A percentile compares a stretch with the other conserved stretches of the same genome.
Evolutionary conservation across 1,140 invertebrate genomes (phyloP).

Genomic region (Drosophila elegans): DNA sequence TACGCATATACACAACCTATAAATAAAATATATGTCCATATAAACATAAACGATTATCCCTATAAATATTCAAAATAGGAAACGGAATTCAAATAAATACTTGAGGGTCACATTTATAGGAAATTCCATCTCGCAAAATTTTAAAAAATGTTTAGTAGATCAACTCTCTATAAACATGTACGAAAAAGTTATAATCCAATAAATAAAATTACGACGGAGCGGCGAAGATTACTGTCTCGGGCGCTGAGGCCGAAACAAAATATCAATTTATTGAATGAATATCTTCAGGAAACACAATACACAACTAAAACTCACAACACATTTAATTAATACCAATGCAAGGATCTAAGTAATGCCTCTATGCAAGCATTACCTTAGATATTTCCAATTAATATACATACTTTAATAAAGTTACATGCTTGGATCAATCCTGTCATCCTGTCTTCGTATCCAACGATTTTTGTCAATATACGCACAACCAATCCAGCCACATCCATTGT

Average conservation of each 20-base stretch:
- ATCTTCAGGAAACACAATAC: constrained; percentile 18
- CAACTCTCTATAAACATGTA: constrained; percentile 43
- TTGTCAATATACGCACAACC: constrained; percentile 38
- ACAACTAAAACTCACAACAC: constrained; percentile 18
- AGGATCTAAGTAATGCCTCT: constrained; percentile 27
- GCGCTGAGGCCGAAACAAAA: constrained; percentile 14
- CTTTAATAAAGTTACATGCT: constrained; percentile 62
- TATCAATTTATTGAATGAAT: constrained; percentile 45
- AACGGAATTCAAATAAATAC: constrained; percentile 44
- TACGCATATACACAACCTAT: constrained; percentile 38
- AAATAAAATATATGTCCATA: constrained; percentile 44
- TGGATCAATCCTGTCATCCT: constrained; percentile 40
- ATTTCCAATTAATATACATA: constrained; percentile 51
- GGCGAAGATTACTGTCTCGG: constrained; percentile 22
- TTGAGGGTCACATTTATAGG: constrained; percentile 62
- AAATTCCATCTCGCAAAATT: constrained; percentile 58
- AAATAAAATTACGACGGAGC: constrained; percentile 39
- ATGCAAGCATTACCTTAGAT: constrained; percentile 29
- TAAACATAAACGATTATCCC: constrained; percentile 34
- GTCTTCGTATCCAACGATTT: constrained; percentile 25
- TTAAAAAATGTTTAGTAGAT: constrained; percentile 56
- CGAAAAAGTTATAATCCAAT: constrained; percentile 42
- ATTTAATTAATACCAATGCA: constrained; percentile 24
- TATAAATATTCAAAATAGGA: constrained; percentile 32
- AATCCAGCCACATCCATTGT: constrained; percentile 24